These are phyloP conservation scores for Andrena bicolor DNA, from an alignment of 2,888 invertebrate species.

Conservation along the genomic window DNA sequence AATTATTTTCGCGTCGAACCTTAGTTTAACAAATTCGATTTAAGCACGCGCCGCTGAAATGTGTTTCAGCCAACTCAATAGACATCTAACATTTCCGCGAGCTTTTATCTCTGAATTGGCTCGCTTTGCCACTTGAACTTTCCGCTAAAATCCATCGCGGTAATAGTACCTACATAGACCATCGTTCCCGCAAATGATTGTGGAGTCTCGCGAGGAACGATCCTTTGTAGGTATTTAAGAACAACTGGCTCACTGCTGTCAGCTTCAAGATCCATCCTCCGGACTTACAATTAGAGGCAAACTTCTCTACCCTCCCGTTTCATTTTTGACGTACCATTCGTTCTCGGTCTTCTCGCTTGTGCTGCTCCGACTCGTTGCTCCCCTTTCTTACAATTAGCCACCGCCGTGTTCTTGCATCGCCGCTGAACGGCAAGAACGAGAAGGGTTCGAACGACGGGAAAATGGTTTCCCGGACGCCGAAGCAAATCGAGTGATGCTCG, in stretches of 20 bases:
- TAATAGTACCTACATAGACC: background rate
- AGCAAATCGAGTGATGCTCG: constrained; percentile 68
- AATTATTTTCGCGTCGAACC: constrained; percentile 27
- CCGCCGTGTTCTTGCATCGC: constrained; percentile 37
- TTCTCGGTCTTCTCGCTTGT: constrained; percentile 10
- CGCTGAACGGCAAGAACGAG: constrained; percentile 62
- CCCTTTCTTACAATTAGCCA: constrained; percentile 28
- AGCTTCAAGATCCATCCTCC: constrained; percentile 13
- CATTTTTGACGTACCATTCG: constrained; percentile 6
- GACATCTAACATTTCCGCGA: background rate
- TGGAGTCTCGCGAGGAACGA: too few relatives aligned
- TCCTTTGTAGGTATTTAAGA: background rate
- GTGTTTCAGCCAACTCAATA: constrained; percentile 6
- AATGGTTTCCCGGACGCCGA: constrained; percentile 68
- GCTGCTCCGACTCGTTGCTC: constrained; percentile 24
- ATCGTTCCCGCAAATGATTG: too few relatives aligned
- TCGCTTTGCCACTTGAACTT: constrained; percentile 4
- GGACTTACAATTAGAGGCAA: background rate
- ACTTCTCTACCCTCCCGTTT: background rate
- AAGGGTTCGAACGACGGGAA: constrained; percentile 59
- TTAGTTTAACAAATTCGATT: background rate
- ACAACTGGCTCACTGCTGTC: constrained; percentile 5
- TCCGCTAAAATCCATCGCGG: background rate
- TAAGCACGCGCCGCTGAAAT: background rate
- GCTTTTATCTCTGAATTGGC: constrained; percentile 20